These are phyloP conservation scores for Naso thynnoides DNA, from an alignment of 2,797 vertebrate genomes.

Conservation along the genomic window DNA sequence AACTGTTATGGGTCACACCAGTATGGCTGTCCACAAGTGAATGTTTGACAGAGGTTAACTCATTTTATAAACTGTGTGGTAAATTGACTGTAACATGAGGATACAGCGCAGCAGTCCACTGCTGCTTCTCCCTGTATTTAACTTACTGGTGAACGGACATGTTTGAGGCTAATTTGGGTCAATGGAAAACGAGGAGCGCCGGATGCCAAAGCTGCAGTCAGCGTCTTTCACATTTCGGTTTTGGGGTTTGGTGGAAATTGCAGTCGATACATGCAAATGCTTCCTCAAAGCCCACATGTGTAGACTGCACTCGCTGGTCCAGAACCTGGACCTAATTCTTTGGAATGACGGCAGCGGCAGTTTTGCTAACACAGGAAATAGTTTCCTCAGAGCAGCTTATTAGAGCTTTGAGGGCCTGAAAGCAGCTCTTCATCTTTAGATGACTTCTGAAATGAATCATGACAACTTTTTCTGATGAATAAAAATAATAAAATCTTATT, in stretches of 20 bases:
- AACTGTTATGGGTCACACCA: conserved; percentile 2
- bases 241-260: conserved; percentile 43
- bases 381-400: conserved; percentile 15
- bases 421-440: conserved; percentile 12
- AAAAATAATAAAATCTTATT: not conserved
- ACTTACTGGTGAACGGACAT: conserved; percentile 53
- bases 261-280: conserved; percentile 59
- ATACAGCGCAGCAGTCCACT: conserved; percentile 40
- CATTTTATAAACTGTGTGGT: conserved; percentile 37
- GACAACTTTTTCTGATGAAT: not conserved
- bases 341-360: conserved; percentile 2
- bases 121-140: conserved; percentile 60
- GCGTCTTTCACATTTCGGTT: conserved; percentile 58
- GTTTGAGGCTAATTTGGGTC: conserved; percentile 62
- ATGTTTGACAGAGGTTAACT: conserved; percentile 46
- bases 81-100: conserved; percentile 65
- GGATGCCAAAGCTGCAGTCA: conserved; percentile 60
- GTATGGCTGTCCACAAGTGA: conserved; percentile 10
- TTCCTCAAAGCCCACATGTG: conserved; percentile 32
- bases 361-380: conserved; percentile 22
- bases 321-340: conserved; percentile 11
- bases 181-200: conserved; percentile 51
- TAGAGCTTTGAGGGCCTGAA: not conserved
- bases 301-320: conserved; percentile 34
- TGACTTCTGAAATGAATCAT: not conserved